Base-by-base conservation (phyloP, 92 coral and sea anemone species). In the Porites lobata region DNA sequence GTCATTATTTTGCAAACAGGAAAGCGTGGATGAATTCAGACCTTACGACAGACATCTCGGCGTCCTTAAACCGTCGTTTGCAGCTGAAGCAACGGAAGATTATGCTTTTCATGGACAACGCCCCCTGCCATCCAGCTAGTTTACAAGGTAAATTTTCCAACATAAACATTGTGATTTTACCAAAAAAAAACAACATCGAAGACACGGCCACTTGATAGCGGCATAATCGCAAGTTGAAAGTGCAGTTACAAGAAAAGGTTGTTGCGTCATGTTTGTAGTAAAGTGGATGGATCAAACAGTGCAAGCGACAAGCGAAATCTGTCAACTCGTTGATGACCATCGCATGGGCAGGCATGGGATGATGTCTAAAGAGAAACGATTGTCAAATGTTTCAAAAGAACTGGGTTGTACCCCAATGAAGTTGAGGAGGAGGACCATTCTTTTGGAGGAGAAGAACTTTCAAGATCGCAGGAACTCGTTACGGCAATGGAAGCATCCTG, bases 281-380 rank as follows among this genome's bases (percentile, higher is more conserved):
- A 90, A 69, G 91, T 90, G 5, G 87, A 85, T 71, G 78, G 85
- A 18, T 63, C 69, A 50, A 69, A 59, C 19, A 79, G 57, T 87
- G 86, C 93, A 6, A 91, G 87, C 32, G 88, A 86, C 10, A 91
- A 69, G 91, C 29, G n/a, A 87, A 80, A 85, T 86, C 87, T 83
- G 68, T 91, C 52, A 68, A 90, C 54, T 68, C 86, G 13, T 65
- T 76, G 21, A 76, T 77, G 61, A 73, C 87, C 22, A 87, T 87
- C 50, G 90, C 86, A 86, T 86, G 94, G 84, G 29, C 93, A 90
- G 50, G 94, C 91, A 78, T 90, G 94, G 94, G 79, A 80, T 50
- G 91, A 90, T 72, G 91, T 90, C 18, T 65, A 71, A 63, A 85
- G 86, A 54, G 81, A 87, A 26, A 87, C 89, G 19, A 77, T 87